A percentile compares a stretch with the other conserved stretches of the same genome.
Evolutionary conservation across 2,797 vertebrate species (phyloP).

Genomic region (Menidia menidia): DNA sequence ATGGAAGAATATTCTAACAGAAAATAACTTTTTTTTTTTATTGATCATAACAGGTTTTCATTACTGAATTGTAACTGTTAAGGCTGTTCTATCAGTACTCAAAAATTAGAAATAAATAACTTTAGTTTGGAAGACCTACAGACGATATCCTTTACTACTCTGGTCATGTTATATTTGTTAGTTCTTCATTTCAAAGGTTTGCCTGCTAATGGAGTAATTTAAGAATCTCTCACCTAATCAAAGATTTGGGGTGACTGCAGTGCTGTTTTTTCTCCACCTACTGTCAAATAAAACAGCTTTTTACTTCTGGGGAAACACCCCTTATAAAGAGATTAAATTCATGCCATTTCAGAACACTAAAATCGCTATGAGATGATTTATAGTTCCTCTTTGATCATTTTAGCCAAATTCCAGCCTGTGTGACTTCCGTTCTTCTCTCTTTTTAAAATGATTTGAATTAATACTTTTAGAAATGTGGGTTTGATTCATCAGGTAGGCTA

Average conservation of each 20-base stretch:
- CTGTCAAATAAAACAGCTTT: background rate
- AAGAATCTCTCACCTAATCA: background rate
- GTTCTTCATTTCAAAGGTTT: background rate
- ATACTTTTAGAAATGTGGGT: constrained; percentile 13
- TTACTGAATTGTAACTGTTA: background rate
- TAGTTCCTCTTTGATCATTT: background rate
- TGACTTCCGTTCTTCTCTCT: too few species aligned
- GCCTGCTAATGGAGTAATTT: background rate
- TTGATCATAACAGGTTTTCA: background rate
- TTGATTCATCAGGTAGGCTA: constrained; percentile 1
- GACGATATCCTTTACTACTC: too few species aligned
- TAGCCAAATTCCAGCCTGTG: background rate
- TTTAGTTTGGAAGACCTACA: too few species aligned
- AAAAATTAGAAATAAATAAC: too few species aligned
- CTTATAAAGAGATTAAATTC: background rate
- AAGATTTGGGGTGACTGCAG: background rate
- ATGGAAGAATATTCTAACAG: background rate
- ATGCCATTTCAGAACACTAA: background rate
- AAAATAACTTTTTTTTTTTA: background rate
- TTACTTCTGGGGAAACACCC: background rate
- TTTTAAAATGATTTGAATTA: constrained; percentile 25
- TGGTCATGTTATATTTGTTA: background rate
- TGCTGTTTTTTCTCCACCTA: background rate
- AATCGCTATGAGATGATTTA: too few species aligned
- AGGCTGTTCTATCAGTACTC: background rate